Evolutionary conservation across 2,113 vertebrate species (phyloP).

Genomic region (Euleptes europaea): DNA sequence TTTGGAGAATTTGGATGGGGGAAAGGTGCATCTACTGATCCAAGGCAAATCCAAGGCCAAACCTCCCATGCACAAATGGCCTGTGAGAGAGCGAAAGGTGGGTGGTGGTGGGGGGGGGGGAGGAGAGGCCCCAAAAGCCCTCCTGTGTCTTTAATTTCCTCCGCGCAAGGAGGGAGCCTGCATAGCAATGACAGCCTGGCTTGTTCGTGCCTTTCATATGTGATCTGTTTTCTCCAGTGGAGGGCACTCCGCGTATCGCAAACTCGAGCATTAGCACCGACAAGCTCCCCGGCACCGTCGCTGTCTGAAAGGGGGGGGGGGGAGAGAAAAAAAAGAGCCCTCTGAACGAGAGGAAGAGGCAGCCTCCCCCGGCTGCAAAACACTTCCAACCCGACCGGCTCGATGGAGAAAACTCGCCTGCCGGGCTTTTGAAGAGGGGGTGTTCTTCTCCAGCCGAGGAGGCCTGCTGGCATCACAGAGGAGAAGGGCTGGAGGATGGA

Average conservation of each 20-base stretch:
- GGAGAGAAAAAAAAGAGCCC: conserved; percentile 22
- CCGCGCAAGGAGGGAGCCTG: conserved; percentile 70
- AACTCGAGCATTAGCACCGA: conserved; percentile 75
- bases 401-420: conserved; percentile 71
- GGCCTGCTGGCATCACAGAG: conserved; percentile 56
- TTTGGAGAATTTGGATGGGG: too few species aligned
- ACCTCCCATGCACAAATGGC: too few species aligned
- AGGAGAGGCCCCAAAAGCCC: conserved; percentile 27
- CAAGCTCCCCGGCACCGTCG: conserved; percentile 77
- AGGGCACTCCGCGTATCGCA: conserved; percentile 83
- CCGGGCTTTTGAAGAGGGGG: conserved; percentile 65
- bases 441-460: conserved; percentile 30
- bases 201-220: conserved; percentile 77
- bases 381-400: conserved; percentile 73
- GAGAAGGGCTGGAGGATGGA: conserved; percentile 71
- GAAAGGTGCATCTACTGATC: too few species aligned
- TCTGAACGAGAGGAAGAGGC: conserved; percentile 75
- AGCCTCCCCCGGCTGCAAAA: conserved; percentile 74
- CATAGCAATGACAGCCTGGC: conserved; percentile 79
- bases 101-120: rapidly evolving
- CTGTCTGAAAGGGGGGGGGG: conserved; percentile 73
- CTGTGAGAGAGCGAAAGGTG: neutral
- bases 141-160: conserved; percentile 81
- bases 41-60: too few species aligned
- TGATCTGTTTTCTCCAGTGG: conserved; percentile 82